Evolutionary conservation across 2,113 vertebrate species (phyloP).

Genomic region (Mus pahari): DNA sequence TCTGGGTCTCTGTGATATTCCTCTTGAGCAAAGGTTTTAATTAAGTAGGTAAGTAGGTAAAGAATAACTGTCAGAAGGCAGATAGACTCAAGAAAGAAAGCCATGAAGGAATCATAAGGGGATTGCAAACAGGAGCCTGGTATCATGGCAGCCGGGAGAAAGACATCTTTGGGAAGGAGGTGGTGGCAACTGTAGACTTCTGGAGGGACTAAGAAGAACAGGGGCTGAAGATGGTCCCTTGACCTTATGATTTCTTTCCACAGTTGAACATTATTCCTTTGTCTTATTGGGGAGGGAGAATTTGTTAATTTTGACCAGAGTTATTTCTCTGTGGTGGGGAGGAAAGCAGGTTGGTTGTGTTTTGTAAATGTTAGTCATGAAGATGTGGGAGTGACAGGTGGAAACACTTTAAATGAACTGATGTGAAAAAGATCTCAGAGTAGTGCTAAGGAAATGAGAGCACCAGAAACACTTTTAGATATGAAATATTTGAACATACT

Average conservation of each 20-base stretch:
- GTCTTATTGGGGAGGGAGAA: background rate
- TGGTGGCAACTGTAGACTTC: background rate
- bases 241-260: background rate
- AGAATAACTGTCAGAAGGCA: background rate
- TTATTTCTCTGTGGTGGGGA: background rate
- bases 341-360: background rate
- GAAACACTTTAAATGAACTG: background rate
- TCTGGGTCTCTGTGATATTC: background rate
- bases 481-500: constrained; percentile 10
- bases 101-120: background rate
- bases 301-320: background rate
- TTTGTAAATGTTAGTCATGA: background rate
- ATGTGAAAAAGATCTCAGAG: background rate
- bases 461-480: background rate
- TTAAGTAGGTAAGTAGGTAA: background rate
- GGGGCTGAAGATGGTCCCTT: background rate
- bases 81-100: background rate
- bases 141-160: background rate
- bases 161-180: background rate
- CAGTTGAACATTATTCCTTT: background rate
- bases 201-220: background rate
- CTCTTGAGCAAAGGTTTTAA: background rate
- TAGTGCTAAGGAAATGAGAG: background rate
- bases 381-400: background rate
- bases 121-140: background rate